These are phyloP conservation scores for Scotopteryx bipunctaria DNA, from an alignment of 2,888 invertebrate species.

Conservation along the genomic window DNA sequence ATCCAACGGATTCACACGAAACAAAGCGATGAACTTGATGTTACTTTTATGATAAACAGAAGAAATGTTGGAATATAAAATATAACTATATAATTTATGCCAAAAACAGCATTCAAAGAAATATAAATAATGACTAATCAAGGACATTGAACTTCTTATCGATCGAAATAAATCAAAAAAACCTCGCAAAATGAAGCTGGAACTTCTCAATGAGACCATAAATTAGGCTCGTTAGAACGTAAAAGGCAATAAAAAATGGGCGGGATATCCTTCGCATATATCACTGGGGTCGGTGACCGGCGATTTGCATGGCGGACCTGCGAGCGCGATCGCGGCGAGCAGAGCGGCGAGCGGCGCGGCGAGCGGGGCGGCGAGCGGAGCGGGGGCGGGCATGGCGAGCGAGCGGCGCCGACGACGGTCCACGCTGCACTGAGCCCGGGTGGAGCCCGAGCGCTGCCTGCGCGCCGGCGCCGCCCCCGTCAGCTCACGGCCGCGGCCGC, in stretches of 20 bases:
- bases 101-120: background rate
- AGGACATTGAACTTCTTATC: constrained; percentile 30
- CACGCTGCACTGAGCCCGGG: constrained; percentile 45
- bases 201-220: constrained; percentile 34
- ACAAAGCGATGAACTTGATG: constrained; percentile 10
- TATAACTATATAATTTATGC: background rate
- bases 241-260: constrained; percentile 39
- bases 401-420: constrained; percentile 42
- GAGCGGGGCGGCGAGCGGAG: constrained; percentile 51
- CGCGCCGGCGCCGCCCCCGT: background rate
- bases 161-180: constrained; percentile 12
- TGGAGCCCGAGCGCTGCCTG: no score
- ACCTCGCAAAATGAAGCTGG: constrained; percentile 19
- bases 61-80: background rate
- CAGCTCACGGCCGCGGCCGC: constrained; percentile 8
- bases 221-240: constrained; percentile 36
- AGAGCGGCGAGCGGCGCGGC: constrained; percentile 49
- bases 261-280: constrained; percentile 41
- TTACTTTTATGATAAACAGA: background rate
- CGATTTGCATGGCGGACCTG: constrained; percentile 63
- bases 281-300: constrained; percentile 69
- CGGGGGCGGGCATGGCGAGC: constrained; percentile 42
- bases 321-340: constrained; percentile 45
- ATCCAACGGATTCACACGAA: constrained; percentile 2
- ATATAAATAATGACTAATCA: background rate